Evolutionary conservation across 2,113 vertebrate genomes (phyloP).

Genomic region (Gallinago jamesoni): DNA sequence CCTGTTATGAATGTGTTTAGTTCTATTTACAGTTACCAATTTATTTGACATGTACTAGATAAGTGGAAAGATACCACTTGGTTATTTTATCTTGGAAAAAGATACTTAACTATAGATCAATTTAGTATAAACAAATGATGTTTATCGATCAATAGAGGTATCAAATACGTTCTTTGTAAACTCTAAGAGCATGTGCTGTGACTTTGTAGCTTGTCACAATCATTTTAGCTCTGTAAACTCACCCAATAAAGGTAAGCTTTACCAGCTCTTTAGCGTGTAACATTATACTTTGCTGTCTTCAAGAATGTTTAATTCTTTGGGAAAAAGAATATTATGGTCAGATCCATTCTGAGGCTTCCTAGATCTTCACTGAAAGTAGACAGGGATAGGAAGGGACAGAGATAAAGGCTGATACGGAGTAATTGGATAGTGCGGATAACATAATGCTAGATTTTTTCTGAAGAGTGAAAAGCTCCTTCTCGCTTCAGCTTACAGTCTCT

Average conservation of each 20-base stretch:
- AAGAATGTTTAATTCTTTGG: background rate
- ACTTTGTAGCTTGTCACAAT: background rate
- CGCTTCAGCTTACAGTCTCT: background rate
- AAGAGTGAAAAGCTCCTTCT: background rate
- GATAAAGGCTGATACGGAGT: background rate
- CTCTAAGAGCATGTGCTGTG: background rate
- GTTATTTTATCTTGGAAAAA: background rate
- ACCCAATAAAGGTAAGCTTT: background rate
- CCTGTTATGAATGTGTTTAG: background rate
- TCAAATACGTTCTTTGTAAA: background rate
- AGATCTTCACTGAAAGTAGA: background rate
- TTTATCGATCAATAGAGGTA: background rate
- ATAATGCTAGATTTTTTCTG: background rate
- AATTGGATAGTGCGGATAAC: background rate
- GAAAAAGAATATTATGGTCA: background rate
- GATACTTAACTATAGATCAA: background rate
- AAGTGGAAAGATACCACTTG: background rate
- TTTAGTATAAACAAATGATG: background rate
- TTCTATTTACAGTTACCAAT: background rate
- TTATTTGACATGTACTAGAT: background rate
- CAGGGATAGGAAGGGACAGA: background rate
- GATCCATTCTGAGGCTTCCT: background rate
- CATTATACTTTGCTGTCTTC: background rate
- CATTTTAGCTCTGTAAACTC: background rate
- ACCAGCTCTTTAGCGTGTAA: background rate